A percentile compares a stretch with the other conserved stretches of the same genome.
phyloP scores from a whole-genome alignment of 2,797 vertebrate species.

The Phalloptychus januarius region DNA sequence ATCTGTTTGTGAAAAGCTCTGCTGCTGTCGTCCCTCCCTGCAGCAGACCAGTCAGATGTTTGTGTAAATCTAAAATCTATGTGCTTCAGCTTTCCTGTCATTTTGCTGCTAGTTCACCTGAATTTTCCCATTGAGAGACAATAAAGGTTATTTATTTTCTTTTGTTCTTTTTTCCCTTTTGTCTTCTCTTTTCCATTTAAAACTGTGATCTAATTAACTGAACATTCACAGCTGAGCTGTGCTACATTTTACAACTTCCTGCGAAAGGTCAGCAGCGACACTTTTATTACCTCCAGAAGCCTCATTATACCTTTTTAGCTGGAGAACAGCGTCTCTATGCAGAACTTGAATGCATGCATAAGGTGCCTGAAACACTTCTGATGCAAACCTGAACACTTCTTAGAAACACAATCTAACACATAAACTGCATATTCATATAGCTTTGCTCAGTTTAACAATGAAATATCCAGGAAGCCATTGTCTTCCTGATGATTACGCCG shows the following conservation, averaged over 20 bases:
- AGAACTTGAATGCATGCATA: background rate
- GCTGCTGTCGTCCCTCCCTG: background rate
- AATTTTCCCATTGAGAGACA: background rate
- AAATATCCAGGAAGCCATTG: background rate
- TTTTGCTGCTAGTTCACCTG: too few species aligned
- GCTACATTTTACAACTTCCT: constrained; percentile 5
- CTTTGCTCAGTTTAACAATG: background rate
- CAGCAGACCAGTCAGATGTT: background rate
- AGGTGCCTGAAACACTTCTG: too few species aligned
- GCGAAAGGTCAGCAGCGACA: constrained; percentile 42
- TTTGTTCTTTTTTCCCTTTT: background rate
- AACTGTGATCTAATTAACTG: constrained; percentile 32
- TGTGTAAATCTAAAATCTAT: too few species aligned
- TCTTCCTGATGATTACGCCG: background rate
- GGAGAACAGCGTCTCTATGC: background rate
- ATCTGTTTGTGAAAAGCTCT: background rate
- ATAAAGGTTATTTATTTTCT: background rate
- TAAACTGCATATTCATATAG: background rate
- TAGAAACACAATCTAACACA: background rate
- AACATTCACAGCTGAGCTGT: constrained; percentile 11
- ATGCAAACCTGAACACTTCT: background rate
- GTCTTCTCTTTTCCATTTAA: background rate
- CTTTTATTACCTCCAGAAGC: constrained; percentile 8
- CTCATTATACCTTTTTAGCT: background rate
- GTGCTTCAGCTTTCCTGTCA: too few species aligned